phyloP scores from a whole-genome alignment of 1,140 invertebrate genomes.

The Zaprionus capensis region DNA sequence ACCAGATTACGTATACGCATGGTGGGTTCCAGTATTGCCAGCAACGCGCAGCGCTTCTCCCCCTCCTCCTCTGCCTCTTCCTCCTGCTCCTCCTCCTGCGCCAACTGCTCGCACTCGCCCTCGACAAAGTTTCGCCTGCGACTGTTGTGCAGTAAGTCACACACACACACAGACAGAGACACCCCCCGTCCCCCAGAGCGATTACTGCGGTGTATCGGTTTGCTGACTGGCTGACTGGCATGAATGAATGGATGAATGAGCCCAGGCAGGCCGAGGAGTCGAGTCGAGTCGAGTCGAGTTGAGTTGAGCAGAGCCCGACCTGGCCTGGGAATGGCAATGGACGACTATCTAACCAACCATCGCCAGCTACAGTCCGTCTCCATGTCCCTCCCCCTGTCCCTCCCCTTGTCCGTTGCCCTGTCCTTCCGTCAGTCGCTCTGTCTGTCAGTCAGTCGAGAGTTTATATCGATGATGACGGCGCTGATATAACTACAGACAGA shows the following conservation, averaged over 20 bases:
- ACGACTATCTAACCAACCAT: slow-evolving; percentile 42
- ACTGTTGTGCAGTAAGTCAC: slow-evolving; percentile 46
- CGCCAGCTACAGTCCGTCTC: slow-evolving; percentile 9
- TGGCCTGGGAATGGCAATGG: slow-evolving; percentile 45
- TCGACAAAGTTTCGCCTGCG: slow-evolving; percentile 20
- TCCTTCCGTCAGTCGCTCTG: slow-evolving; percentile 13
- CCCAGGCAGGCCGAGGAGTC: slow-evolving; percentile 53
- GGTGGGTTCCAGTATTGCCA: slow-evolving; percentile 63
- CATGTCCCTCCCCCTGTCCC: neutral
- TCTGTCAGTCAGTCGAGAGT: slow-evolving; percentile 58
- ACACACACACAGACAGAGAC: slow-evolving; percentile 14
- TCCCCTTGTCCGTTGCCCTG: neutral
- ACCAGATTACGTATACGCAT: slow-evolving; percentile 84
- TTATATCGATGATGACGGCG: slow-evolving; percentile 80
- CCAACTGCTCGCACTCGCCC: neutral
- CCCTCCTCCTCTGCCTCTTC: neutral
- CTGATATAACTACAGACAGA: slow-evolving; percentile 70
- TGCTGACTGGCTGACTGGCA: slow-evolving; percentile 57
- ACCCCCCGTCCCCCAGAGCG: slow-evolving; percentile 1
- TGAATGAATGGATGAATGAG: slow-evolving; percentile 81
- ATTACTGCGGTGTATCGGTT: slow-evolving; percentile 50
- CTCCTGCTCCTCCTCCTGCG: neutral
- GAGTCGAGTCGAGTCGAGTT: slow-evolving; percentile 2
- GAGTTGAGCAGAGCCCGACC: slow-evolving; percentile 23
- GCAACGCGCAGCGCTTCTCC: neutral